A percentile compares a stretch with the other conserved stretches of the same genome.
Conservation (phyloP, 2,888 invertebrate species). For the Tinea trinotella region DNA sequence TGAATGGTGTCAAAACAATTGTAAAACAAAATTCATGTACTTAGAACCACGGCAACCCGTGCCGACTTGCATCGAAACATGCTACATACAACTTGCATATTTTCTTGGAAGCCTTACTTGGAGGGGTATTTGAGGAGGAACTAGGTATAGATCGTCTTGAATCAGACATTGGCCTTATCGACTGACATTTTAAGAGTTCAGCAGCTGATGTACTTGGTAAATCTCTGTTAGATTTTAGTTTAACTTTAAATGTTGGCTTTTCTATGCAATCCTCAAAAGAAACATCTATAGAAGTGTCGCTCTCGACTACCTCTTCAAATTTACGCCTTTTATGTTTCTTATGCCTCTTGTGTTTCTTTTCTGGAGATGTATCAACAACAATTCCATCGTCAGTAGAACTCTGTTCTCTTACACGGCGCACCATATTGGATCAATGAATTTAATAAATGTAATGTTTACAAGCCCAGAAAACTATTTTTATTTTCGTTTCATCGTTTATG, state of each 20-base stretch:
- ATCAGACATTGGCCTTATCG: conserved; percentile 55
- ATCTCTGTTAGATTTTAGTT: conserved; percentile 65
- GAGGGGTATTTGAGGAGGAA: conserved; percentile 55
- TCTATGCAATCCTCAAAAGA: conserved; percentile 58
- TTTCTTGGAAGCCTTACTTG: conserved; percentile 57
- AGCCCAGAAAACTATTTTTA: too few relatives aligned
- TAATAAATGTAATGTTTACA: too few relatives aligned
- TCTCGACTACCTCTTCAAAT: conserved; percentile 65
- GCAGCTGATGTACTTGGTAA: conserved; percentile 58
- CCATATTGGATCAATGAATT: conserved; percentile 35
- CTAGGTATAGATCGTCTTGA: conserved; percentile 54
- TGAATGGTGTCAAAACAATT: too few relatives aligned
- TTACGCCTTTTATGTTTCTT: conserved; percentile 73
- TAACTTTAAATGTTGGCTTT: conserved; percentile 63
- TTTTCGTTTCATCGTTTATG: too few relatives aligned
- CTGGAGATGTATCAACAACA: conserved; percentile 58
- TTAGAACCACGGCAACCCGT: too few relatives aligned
- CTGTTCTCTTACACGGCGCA: conserved; percentile 56
- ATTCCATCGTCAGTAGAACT: conserved; percentile 65
- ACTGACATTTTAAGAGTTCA: conserved; percentile 61
- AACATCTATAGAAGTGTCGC: conserved; percentile 66
- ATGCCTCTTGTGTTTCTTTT: conserved; percentile 77
- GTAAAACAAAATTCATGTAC: too few relatives aligned
- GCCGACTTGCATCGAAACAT: too few relatives aligned
- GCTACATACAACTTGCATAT: background rate